Conservation (phyloP, 2,888 invertebrate species). For the Melanostoma scalare region DNA sequence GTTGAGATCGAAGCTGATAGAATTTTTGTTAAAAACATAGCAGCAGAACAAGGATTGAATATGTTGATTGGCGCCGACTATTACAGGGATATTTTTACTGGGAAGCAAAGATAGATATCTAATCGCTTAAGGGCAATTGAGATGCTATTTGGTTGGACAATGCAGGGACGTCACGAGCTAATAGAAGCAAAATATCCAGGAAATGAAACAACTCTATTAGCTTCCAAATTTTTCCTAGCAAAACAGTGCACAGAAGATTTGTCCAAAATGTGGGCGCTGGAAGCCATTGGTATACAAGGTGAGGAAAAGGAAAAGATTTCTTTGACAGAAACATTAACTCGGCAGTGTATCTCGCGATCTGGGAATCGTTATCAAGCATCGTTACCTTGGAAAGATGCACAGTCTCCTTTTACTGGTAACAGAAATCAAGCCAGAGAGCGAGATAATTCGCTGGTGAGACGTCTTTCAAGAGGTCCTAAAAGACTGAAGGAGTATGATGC, state of each 20-base stretch:
- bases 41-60: background rate
- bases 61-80: conserved; percentile 16
- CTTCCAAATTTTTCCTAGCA: no score
- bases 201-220: background rate
- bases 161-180: conserved; percentile 2
- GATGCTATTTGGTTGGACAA: conserved; percentile 26
- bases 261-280: conserved; percentile 9
- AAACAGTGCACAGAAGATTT: background rate
- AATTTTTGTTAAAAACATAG: background rate
- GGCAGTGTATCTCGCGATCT: background rate
- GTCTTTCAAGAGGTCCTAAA: conserved; percentile 20
- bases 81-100: conserved; percentile 15
- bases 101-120: conserved; percentile 1
- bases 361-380: conserved; percentile 18
- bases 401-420: background rate
- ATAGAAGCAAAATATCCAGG: background rate
- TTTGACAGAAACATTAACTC: conserved; percentile 12
- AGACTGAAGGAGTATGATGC: conserved; percentile 21
- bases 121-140: conserved; percentile 4
- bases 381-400: conserved; percentile 7
- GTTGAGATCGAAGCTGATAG: no score
- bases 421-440: conserved; percentile 1
- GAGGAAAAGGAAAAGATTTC: conserved; percentile 4
- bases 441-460: conserved; percentile 8
- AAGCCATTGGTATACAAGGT: conserved; percentile 31